Evolutionary conservation across 2,888 invertebrate species (phyloP).

Genomic region (Adelphocoris suturalis): DNA sequence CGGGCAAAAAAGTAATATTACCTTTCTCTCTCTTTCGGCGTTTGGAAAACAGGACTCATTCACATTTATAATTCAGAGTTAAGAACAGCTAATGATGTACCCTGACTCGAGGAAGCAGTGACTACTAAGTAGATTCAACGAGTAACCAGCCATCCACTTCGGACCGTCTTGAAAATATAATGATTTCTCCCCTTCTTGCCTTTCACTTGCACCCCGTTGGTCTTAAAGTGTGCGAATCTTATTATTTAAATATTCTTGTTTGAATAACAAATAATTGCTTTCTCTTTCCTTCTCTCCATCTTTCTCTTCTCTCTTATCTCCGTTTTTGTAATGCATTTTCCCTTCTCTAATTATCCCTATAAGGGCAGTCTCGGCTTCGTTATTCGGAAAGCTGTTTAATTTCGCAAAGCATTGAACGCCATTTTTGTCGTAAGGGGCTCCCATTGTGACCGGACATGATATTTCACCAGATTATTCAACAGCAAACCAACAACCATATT

Average conservation of each 20-base stretch:
- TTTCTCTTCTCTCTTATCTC: not conserved
- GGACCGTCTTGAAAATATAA: slow-evolving; percentile 51
- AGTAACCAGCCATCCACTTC: not conserved
- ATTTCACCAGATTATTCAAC: too few relatives aligned
- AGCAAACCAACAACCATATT: too few relatives aligned
- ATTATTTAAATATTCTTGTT: slow-evolving; percentile 61
- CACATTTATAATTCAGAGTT: not conserved
- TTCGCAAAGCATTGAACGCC: not conserved
- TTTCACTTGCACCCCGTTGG: not conserved
- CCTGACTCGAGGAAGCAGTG: not conserved
- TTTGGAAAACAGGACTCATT: not conserved
- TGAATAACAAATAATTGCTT: slow-evolving; percentile 60
- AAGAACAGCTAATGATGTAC: slow-evolving; percentile 6
- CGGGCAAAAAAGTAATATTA: too few relatives aligned
- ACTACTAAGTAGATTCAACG: not conserved
- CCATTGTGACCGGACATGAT: not conserved
- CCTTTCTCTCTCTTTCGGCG: too few relatives aligned
- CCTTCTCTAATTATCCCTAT: slow-evolving; percentile 19
- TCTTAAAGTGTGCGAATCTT: not conserved
- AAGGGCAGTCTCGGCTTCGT: not conserved
- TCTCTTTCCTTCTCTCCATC: slow-evolving; percentile 6
- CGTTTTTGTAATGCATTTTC: not conserved
- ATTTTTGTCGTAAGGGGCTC: not conserved
- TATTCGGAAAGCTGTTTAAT: not conserved
- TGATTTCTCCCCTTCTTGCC: not conserved